These are phyloP conservation scores for Danio albolineatus DNA, from an alignment of 2,797 vertebrate genomes.

Conservation along the genomic window DNA sequence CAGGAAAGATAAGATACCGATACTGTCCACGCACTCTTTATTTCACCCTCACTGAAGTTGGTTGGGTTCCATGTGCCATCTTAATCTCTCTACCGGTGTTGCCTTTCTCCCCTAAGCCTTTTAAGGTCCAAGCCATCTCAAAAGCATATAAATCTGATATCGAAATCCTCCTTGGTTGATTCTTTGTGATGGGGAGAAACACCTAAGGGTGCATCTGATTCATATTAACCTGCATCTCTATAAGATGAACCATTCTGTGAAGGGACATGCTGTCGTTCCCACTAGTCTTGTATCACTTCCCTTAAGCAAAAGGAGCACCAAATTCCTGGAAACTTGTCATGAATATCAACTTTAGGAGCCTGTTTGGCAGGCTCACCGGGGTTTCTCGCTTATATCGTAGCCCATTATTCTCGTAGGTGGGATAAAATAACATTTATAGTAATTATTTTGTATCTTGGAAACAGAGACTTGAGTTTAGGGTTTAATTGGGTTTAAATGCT, in stretches of 20 bases:
- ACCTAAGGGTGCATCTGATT: slow-evolving; percentile 39
- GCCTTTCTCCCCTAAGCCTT: slow-evolving; percentile 41
- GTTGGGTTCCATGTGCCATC: slow-evolving; percentile 33
- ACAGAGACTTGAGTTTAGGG: slow-evolving; percentile 33
- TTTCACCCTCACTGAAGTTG: slow-evolving; percentile 38
- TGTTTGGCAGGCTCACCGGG: slow-evolving; percentile 50
- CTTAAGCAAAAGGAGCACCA: slow-evolving; percentile 21
- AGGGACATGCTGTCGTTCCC: slow-evolving; percentile 22
- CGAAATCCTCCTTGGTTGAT: slow-evolving; percentile 41
- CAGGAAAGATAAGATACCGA: slow-evolving; percentile 49
- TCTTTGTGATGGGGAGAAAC: slow-evolving; percentile 24
- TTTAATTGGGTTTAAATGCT: slow-evolving; percentile 36
- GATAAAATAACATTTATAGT: slow-evolving; percentile 48
- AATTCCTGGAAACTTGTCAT: slow-evolving; percentile 39
- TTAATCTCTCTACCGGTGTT: slow-evolving; percentile 49
- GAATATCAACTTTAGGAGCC: slow-evolving; percentile 47
- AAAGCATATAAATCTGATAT: slow-evolving; percentile 46
- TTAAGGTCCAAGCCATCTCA: slow-evolving; percentile 20
- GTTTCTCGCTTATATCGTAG: slow-evolving; percentile 32
- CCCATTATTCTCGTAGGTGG: slow-evolving; percentile 35
- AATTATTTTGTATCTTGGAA: slow-evolving; percentile 53
- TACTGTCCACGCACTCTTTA: slow-evolving; percentile 41
- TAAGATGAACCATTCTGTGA: background rate
- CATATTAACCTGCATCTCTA: slow-evolving; percentile 6
- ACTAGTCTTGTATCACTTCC: slow-evolving; percentile 43